Percentiles rank a stretch among this genome's conserved stretches.
phyloP scores from a whole-genome alignment of 2,113 vertebrate species.

The Bufo gargarizans region DNA sequence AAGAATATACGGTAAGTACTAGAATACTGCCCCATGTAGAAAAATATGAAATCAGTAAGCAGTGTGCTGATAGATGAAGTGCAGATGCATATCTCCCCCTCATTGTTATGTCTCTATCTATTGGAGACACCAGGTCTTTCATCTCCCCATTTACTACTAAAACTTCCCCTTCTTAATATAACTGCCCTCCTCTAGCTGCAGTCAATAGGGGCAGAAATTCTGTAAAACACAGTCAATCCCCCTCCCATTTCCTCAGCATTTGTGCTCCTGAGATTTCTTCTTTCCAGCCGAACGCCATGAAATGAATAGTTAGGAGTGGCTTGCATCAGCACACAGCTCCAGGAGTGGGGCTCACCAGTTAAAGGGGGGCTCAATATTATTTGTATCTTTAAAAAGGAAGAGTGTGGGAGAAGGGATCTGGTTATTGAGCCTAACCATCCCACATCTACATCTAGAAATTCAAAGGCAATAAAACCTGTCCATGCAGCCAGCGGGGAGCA shows the following conservation, averaged over 20 bases:
- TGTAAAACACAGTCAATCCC: background rate
- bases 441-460: background rate
- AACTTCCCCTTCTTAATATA: too few species aligned
- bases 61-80: too few species aligned
- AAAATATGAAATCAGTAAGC: too few species aligned
- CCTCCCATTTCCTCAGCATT: background rate
- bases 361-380: background rate
- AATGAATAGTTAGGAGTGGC: background rate
- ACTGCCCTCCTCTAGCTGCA: too few species aligned
- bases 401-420: background rate
- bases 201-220: too few species aligned
- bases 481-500: background rate
- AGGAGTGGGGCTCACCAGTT: background rate
- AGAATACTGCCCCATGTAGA: too few species aligned
- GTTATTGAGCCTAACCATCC: background rate
- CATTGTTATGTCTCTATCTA: too few species aligned
- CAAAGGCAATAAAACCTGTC: background rate
- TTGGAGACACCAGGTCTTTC: too few species aligned
- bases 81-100: too few species aligned
- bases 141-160: too few species aligned
- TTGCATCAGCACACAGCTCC: background rate
- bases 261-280: background rate
- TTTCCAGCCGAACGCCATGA: background rate
- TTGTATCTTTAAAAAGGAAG: background rate
- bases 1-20: too few species aligned